A percentile compares a stretch with the other conserved stretches of the same genome.
Conservation (phyloP, 2,113 vertebrate genomes). For the Ptilonorhynchus violaceus region DNA sequence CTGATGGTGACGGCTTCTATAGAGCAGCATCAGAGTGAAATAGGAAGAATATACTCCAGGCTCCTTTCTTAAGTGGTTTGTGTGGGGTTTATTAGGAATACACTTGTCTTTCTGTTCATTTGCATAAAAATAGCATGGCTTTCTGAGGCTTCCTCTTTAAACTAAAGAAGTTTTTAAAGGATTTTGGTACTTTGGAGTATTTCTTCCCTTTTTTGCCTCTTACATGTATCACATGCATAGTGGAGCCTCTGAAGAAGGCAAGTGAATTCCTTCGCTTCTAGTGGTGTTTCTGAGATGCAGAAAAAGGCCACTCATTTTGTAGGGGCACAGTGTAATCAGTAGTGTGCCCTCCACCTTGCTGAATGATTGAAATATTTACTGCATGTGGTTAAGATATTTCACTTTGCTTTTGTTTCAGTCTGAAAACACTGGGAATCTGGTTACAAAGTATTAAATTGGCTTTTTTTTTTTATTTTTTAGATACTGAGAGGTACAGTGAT, state of each 20-base stretch:
- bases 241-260: neutral
- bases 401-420: neutral
- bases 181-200: neutral
- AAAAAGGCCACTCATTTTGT: neutral
- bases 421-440: neutral
- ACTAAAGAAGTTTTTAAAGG: neutral
- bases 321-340: neutral
- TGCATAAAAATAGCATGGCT: neutral
- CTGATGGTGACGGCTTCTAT: neutral
- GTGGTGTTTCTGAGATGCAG: neutral
- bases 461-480: neutral
- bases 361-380: neutral
- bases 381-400: neutral
- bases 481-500: neutral
- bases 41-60: neutral
- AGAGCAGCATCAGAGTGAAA: neutral
- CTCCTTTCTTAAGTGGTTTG: neutral
- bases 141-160: neutral
- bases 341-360: neutral
- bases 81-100: neutral
- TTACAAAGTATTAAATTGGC: neutral
- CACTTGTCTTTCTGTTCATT: neutral
- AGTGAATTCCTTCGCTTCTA: neutral
- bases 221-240: neutral
- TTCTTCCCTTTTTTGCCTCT: neutral